Percentiles rank a stretch among this genome's conserved stretches.
Conservation (phyloP, 2,113 vertebrate genomes). For the Nipponia nippon region DNA sequence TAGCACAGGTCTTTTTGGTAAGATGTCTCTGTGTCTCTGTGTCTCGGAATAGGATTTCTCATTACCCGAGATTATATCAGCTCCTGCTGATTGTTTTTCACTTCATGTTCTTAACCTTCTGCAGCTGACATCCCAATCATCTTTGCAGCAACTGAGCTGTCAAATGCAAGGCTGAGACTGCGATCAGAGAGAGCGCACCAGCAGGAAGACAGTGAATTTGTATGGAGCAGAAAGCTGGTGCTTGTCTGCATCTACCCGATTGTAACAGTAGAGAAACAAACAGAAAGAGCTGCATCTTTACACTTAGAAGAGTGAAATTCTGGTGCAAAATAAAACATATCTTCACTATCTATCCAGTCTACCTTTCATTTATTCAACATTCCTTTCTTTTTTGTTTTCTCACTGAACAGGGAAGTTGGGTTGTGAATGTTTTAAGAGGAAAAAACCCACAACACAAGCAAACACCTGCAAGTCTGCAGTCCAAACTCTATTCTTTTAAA, state of each 20-base stretch:
- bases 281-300: neutral
- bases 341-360: neutral
- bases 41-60: neutral
- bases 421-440: neutral
- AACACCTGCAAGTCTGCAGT: neutral
- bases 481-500: neutral
- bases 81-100: neutral
- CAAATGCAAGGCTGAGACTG: neutral
- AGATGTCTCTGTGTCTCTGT: neutral
- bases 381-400: neutral
- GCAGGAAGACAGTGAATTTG: neutral
- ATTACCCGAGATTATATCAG: neutral
- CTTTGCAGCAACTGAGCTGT: neutral
- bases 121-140: neutral
- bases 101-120: neutral
- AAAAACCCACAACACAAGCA: neutral
- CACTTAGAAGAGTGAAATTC: neutral
- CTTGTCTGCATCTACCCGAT: neutral
- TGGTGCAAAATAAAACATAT: neutral
- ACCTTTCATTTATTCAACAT: neutral
- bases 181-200: neutral
- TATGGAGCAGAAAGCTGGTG: neutral
- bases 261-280: neutral
- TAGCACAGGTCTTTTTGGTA: neutral
- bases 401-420: neutral